Evolutionary conservation across 2,797 vertebrate species (phyloP), one percentile per base, ranked within the genome.

Genomic region (Phoebastria nigripes): DNA sequence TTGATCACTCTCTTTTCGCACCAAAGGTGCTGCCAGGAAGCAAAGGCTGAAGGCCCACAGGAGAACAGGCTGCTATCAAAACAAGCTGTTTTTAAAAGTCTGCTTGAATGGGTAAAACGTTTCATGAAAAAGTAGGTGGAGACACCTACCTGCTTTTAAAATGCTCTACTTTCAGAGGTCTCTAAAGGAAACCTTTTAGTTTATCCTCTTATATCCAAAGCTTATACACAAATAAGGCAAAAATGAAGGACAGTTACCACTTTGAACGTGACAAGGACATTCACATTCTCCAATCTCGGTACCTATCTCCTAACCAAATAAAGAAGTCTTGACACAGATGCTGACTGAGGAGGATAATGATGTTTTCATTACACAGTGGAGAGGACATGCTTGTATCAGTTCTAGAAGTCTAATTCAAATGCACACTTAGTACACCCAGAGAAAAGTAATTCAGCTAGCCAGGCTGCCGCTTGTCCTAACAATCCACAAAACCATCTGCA

Each of bases 1-100:
- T 98, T 98, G 98, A 98, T 98, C 98, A 98, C 98, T 98, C 98
- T 98, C 97, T 98, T 98, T 98, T 98, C 97, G 96, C 98, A 98
- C 98, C 97, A 97, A 98, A 98, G 97, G 98, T 98, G 97, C 98
- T 98, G 98, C 98, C 98, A 98, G 98, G 98, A 98, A 98, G 98
- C 97, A 98, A 98, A 98, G 98, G 97, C 97, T 98, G 98, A 97
- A 98, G 97, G 98, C 97, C 97, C 97, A 98, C 98, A 98, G 98
- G 98, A 98, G 97, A 98, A 98, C 97, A 98, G 97, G 89, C 98
- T 98, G 97, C 98, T 98, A 98, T 98, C 98, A 98, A 98, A 98
- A 98, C 98, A 98, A 98, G 98, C 97, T 98, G 98, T 98, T 98
- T 98, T 98, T 95, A 98, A 98, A 98, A 98, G 98, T 98, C 98